phyloP scores from a whole-genome alignment of 2,797 vertebrate genomes.

The Euphonia xanthogaster region DNA sequence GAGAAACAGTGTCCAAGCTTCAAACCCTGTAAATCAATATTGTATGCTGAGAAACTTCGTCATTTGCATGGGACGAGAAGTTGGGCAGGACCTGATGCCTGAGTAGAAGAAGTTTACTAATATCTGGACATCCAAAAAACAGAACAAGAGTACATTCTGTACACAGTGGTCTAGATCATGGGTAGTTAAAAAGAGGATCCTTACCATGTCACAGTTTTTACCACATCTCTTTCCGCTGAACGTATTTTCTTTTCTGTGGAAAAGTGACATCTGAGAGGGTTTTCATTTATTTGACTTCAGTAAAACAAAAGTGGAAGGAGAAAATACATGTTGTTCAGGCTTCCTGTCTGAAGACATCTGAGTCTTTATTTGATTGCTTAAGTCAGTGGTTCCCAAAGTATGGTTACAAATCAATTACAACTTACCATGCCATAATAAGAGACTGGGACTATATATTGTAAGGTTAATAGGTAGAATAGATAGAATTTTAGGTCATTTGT shows the following conservation, averaged over 20 bases:
- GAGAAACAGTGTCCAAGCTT: not conserved
- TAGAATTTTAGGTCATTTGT: not conserved
- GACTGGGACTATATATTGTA: not conserved
- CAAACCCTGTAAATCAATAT: not conserved
- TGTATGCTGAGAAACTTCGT: not conserved
- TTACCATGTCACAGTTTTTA: not conserved
- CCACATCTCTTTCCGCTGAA: not conserved
- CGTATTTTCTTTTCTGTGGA: accelerated
- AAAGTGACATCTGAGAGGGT: not conserved
- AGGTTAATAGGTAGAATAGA: not conserved
- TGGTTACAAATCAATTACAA: not conserved
- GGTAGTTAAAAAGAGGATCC: not conserved
- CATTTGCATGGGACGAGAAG: not conserved
- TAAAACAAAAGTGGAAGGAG: not conserved
- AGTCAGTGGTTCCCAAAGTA: not conserved
- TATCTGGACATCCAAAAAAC: not conserved
- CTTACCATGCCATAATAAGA: not conserved
- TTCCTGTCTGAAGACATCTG: not conserved
- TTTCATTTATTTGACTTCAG: not conserved
- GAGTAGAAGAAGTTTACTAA: not conserved
- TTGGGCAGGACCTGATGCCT: not conserved
- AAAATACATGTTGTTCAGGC: not conserved
- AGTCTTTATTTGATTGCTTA: not conserved
- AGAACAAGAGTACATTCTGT: not conserved
- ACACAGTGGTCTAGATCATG: not conserved